Base-by-base conservation (phyloP, 2,888 invertebrate species). In the Tiliacea aurago region DNA sequence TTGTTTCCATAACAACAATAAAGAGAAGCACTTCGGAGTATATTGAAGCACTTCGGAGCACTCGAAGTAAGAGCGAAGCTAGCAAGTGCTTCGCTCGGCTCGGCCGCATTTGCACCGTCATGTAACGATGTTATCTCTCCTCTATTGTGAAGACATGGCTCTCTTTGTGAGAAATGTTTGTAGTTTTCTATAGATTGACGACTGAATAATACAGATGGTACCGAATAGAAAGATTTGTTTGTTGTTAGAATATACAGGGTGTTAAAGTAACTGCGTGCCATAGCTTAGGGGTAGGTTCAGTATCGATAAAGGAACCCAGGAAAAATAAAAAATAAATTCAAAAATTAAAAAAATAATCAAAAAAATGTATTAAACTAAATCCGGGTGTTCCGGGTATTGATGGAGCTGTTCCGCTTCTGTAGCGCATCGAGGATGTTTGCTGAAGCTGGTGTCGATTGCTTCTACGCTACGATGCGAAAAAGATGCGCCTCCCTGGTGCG, bases 1-100 rank as follows among this genome's bases (percentile, higher is more conserved):
- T 84, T 84, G 82, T 84, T 76, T 76, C 74, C 72, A 51, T 76
- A 80, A 80, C 63, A 84, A 84, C 80, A 72, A 64, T 73, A 81
- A 80, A 37, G 49, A 61, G n/a, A n/a, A n/a, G n/a, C n/a, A n/a
- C n/a, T 53, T 69, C n/a, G n/a, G 53, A 70, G 61, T 68, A 37
- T 70, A 73, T 79, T 72, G 80, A 80, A 76, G 80, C 70, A 73
- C 76, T 84, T 65, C 45, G 70, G 61, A 62, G 51, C 70, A 58
- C 68, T 81, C 61, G 62, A 55, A 47, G 49, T 69, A 61, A 63
- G n/a, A 73, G 70, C 69, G 62, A 67, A 63, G 70, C 66, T 65
- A 81, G 64, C 81, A 73, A 84, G 79, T 84, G 68, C 62, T 59
- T 72, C 59, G 69, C 65, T 58, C 65, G 58, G 61, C 49, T 64